Evolutionary conservation across 1,140 invertebrate species (phyloP).

Genomic region (Hylyphantes graminicola): DNA sequence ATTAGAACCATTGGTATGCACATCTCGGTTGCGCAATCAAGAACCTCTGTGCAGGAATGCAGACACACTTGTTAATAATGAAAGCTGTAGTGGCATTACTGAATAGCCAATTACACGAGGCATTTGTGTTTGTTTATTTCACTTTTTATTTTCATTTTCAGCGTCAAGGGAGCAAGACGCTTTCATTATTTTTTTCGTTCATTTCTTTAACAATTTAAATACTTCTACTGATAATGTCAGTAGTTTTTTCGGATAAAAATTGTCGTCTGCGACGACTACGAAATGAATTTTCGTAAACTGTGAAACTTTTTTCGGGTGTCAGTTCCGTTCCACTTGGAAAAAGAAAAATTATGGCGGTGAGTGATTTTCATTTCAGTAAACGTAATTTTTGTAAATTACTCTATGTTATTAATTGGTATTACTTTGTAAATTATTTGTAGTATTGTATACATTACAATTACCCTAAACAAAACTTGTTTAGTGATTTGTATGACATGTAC

Average conservation of each 20-base stretch:
- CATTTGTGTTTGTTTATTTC: conserved; percentile 44
- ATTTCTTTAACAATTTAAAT: background rate
- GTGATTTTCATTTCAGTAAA: background rate
- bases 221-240: too few species aligned
- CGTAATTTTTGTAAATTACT: too few species aligned
- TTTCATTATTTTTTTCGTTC: conserved; percentile 21
- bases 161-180: conserved; percentile 22
- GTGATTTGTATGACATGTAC: too few species aligned
- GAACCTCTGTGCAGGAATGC: conserved; percentile 32
- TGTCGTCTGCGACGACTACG: too few species aligned
- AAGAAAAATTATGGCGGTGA: conserved; percentile 44
- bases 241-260: too few species aligned
- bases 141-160: conserved; percentile 26
- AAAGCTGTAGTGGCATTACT: conserved; percentile 45
- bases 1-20: conserved; percentile 9
- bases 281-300: conserved; percentile 3
- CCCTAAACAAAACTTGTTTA: too few species aligned
- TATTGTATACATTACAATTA: too few species aligned
- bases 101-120: conserved; percentile 44
- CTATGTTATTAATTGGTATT: too few species aligned
- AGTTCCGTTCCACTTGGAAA: background rate
- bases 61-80: conserved; percentile 38
- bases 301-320: conserved; percentile 22
- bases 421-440: too few species aligned
- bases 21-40: conserved; percentile 47